These are phyloP conservation scores for Heterocephalus glaber DNA, from an alignment of 2,113 vertebrate species.

Conservation along the genomic window DNA sequence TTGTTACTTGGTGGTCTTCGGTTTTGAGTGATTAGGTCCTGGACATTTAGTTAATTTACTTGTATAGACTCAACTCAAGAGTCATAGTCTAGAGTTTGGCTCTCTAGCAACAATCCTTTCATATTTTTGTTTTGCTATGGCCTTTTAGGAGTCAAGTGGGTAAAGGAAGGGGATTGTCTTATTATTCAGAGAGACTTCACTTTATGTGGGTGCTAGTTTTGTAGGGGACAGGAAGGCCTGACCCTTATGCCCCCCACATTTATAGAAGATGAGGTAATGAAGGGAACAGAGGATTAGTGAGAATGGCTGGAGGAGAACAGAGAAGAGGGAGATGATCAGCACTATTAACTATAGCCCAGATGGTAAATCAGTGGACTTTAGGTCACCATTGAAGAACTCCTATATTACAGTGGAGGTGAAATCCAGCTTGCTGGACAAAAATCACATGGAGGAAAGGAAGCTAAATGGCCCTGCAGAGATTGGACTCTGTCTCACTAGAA, in stretches of 20 bases:
- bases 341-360: neutral
- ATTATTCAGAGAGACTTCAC: neutral
- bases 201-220: neutral
- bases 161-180: neutral
- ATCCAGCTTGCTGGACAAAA: neutral
- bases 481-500: neutral
- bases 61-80: neutral
- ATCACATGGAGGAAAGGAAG: neutral
- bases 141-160: neutral
- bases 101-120: neutral
- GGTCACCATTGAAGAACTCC: neutral
- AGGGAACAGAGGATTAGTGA: neutral
- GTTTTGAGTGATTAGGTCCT: neutral
- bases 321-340: neutral
- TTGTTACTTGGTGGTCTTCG: neutral
- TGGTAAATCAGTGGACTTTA: neutral
- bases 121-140: neutral
- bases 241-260: neutral
- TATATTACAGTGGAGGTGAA: neutral
- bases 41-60: neutral
- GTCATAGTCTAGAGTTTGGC: neutral
- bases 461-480: neutral
- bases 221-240: neutral
- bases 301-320: neutral
- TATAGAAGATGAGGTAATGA: slow-evolving; percentile 14